phyloP scores from a whole-genome alignment of 2,797 vertebrate species.

The Acanthornis magna region DNA sequence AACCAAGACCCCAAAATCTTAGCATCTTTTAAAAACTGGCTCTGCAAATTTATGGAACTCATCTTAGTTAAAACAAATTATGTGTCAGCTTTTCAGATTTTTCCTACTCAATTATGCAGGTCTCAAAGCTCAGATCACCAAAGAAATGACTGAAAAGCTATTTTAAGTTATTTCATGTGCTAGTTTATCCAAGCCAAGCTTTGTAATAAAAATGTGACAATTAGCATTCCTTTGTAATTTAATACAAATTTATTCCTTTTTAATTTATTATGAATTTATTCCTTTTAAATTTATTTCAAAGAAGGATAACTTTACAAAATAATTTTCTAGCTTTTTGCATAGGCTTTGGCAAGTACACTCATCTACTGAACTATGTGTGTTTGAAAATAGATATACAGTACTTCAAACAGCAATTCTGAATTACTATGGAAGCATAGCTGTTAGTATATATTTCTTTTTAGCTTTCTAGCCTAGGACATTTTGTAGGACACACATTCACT shows the following conservation, averaged over 20 bases:
- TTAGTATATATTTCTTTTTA: neutral
- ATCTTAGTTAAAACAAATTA: neutral
- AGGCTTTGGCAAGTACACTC: neutral
- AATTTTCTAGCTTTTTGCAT: neutral
- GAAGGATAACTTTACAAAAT: neutral
- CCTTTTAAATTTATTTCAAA: conserved; percentile 13
- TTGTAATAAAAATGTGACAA: conserved; percentile 32
- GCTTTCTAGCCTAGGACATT: neutral
- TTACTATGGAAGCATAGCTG: neutral
- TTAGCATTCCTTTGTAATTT: conserved; percentile 49
- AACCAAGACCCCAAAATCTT: no score
- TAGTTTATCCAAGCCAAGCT: conserved; percentile 12
- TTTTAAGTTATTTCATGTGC: conserved; percentile 4
- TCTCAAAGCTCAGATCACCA: neutral
- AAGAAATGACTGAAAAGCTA: conserved; percentile 1
- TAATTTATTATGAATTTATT: neutral
- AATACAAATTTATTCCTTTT: neutral
- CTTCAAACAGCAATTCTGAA: conserved; percentile 19
- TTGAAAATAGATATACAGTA: neutral
- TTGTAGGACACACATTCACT: neutral
- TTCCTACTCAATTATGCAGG: neutral
- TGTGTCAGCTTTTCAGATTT: neutral
- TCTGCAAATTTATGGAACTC: neutral
- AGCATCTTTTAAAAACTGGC: neutral
- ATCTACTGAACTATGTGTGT: neutral